phyloP scores from a whole-genome alignment of 2,888 invertebrate genomes.

The Oscheius sp. region DNA sequence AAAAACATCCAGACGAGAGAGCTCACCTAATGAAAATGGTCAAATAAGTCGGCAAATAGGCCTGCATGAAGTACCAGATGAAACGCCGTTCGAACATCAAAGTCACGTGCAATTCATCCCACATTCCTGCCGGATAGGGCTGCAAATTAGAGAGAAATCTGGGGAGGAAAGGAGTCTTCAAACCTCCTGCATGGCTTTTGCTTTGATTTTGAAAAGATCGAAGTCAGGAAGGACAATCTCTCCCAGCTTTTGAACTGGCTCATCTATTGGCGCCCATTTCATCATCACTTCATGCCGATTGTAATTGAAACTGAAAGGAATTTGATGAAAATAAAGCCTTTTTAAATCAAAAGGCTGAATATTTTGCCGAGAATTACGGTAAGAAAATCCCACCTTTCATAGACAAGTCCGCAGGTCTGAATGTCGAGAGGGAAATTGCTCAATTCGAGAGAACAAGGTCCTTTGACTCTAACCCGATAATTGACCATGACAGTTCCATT shows the following conservation, averaged over 20 bases:
- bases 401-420: slow-evolving; percentile 52
- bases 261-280: slow-evolving; percentile 52
- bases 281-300: slow-evolving; percentile 58
- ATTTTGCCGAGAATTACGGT: not conserved
- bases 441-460: slow-evolving; percentile 55
- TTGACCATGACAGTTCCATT: slow-evolving; percentile 63
- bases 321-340: not conserved
- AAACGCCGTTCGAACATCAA: slow-evolving; percentile 56
- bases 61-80: slow-evolving; percentile 65
- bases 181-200: slow-evolving; percentile 42
- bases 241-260: slow-evolving; percentile 42
- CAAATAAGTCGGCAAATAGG: slow-evolving; percentile 63
- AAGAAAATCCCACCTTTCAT: slow-evolving; percentile 49
- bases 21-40: slow-evolving; percentile 61
- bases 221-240: slow-evolving; percentile 59
- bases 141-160: slow-evolving; percentile 18
- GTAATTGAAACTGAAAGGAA: slow-evolving; percentile 53
- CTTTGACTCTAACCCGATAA: slow-evolving; percentile 57
- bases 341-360: not conserved
- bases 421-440: slow-evolving; percentile 57
- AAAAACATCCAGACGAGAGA: not conserved
- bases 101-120: slow-evolving; percentile 61
- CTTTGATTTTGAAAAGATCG: slow-evolving; percentile 49
- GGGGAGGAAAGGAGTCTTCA: not conserved
- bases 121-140: slow-evolving; percentile 61